Evolutionary conservation across 2,888 invertebrate species (phyloP), one percentile per base, ranked within the genome.

Genomic region (Leucoptera coffeella): DNA sequence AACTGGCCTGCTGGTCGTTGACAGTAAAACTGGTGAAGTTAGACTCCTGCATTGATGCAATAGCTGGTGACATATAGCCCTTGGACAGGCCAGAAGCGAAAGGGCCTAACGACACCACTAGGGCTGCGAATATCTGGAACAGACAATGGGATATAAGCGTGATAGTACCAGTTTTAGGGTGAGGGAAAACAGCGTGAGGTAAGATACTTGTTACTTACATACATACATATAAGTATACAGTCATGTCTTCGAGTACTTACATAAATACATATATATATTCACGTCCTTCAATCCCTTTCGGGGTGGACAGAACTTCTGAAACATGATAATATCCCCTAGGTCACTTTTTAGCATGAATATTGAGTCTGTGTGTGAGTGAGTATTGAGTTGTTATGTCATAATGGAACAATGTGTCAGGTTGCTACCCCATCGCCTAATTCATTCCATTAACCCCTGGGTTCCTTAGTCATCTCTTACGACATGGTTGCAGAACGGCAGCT

Each of bases 1-100:
- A 88, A 33, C 85, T 85, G 12, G 83, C 84, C 44, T 87, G 80
- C 54, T 86, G 85, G 34, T 80, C 75, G 37, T 73, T 78, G 32
- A 82, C 77, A 2, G 77, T 73, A 50, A 82, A 80, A n/a, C 53
- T 52, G 2, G 48, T 38, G 3, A 44, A 47, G 25, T 48, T 41
- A 27, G 47, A 47, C 32, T 77, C 78, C 43, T 78, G 73, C 45
- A 87, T 75, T 1, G 85, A 86, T 11, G 84, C 85, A 34, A 87
- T 76, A 3, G 86, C 86, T 2, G 87, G 86, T 2, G 85, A 85
- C 53, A 84, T 85, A 72, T 87, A 87, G 6, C 86, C 86, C 51
- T 86, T 86, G 35, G 85, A 83, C 26, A 87, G 72, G 1, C 86
- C 87, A 1, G 85, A 84, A 3, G 85, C 82, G 38, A 87, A 78